Conservation (phyloP, 1,140 invertebrate genomes). For the Drosophila mauritiana region DNA sequence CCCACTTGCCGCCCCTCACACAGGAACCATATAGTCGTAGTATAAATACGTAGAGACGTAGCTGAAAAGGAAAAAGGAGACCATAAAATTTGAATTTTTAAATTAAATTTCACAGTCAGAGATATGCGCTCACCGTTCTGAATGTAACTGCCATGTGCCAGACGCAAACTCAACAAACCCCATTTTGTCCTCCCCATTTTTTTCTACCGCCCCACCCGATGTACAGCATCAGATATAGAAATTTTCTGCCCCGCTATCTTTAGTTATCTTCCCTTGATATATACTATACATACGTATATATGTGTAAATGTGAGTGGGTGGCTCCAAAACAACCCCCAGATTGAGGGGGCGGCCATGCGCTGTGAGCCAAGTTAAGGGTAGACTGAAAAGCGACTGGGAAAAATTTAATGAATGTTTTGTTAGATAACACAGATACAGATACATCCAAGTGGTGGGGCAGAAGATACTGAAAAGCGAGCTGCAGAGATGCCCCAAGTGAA, state of each 20-base stretch:
- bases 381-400: conserved; percentile 48
- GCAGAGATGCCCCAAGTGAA: conserved; percentile 49
- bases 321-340: conserved; percentile 76
- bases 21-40: neutral
- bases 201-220: neutral
- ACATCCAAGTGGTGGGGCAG: conserved; percentile 24
- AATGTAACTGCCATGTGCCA: conserved; percentile 73
- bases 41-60: neutral
- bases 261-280: conserved; percentile 70
- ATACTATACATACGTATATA: conserved; percentile 14
- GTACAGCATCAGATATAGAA: conserved; percentile 78
- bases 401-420: conserved; percentile 84
- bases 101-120: conserved; percentile 73
- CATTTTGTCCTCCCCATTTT: conserved; percentile 5
- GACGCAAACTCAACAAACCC: conserved; percentile 45
- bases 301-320: conserved; percentile 19
- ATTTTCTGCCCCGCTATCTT: conserved; percentile 76
- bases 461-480: conserved; percentile 20
- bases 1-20: conserved; percentile 20
- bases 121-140: conserved; percentile 29
- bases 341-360: conserved; percentile 47
- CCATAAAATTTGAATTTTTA: conserved; percentile 80
- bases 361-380: conserved; percentile 58
- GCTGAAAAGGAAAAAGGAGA: conserved; percentile 9
- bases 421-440: conserved; percentile 63